Base-by-base conservation (phyloP, 2,888 invertebrate species). In the Calameuta filiformis region DNA sequence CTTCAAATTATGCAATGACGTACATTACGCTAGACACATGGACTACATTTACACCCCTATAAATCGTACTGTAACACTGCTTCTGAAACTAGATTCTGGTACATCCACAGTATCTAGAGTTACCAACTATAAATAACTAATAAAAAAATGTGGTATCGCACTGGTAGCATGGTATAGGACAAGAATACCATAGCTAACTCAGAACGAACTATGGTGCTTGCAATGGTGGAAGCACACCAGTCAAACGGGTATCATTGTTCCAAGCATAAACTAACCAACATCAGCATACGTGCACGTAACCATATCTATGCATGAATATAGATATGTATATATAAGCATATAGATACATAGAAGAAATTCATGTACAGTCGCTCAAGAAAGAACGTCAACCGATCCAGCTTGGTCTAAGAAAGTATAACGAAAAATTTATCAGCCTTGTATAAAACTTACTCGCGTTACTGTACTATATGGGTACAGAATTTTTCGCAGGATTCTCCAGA, bases 191-290 rank as follows among this genome's bases (percentile, higher is more conserved):
- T 75, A 33, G 73, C 35, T 34, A 30, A 33, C 73, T 74, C 37
- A 31, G 56, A 69, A 68, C 35, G 40, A 73, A 34, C 75, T 76
- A 80, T 68, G 79, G 79, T 79, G 73, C 34, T 40, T 40, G 68
- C 79, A 78, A 85, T 83, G 84, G 85, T 86, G 85, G 87, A 86
- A 85, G 81, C 83, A 82, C 87, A 88, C 89, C 88, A 87, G 89
- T 89, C 89, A 88, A 88, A 88, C 89, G 87, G 88, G 88, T 89
- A 89, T 89, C 88, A 89, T 89, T 89, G 89, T 89, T 88, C 85
- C 83, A 82, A 80, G 82, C 76, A 79, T 73, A 35, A 15, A 73
- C 35, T 30, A 11, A 31, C 69, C 81, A 56, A 81, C 77, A 71
- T 77, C 80, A 73, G 80, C 77, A 69, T 78, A 82, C 73, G 75